A percentile compares a stretch with the other conserved stretches of the same genome.
phyloP scores from a whole-genome alignment of 2,888 invertebrate species.

The Abrostola triplasia region DNA sequence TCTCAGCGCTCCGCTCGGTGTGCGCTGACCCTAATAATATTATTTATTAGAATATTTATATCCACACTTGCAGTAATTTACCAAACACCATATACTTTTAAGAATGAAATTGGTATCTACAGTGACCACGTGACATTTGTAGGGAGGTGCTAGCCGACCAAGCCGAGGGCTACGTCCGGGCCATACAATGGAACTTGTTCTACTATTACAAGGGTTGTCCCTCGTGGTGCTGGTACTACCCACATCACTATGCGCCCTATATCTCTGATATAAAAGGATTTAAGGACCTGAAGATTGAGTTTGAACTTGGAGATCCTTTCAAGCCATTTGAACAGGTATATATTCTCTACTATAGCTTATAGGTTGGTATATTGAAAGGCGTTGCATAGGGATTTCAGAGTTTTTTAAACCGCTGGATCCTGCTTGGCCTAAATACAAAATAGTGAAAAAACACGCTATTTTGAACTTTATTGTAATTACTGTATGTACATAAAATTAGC shows the following conservation, averaged over 20 bases:
- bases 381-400: too few relatives aligned
- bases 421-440: too few relatives aligned
- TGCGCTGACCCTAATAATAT: too few relatives aligned
- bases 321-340: constrained; percentile 95
- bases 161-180: constrained; percentile 96
- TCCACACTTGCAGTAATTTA: constrained; percentile 7
- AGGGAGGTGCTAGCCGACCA: constrained; percentile 94
- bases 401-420: too few relatives aligned
- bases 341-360: not conserved
- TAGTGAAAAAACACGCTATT: too few relatives aligned
- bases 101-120: not conserved
- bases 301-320: constrained; percentile 95
- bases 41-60: too few relatives aligned
- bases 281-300: constrained; percentile 92
- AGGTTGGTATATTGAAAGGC: not conserved
- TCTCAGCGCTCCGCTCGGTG: too few relatives aligned
- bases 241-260: constrained; percentile 98
- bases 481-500: too few relatives aligned
- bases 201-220: constrained; percentile 99
- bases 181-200: constrained; percentile 98
- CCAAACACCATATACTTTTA: constrained; percentile 19
- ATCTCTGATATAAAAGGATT: constrained; percentile 97
- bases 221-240: constrained; percentile 99
- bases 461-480: too few relatives aligned
- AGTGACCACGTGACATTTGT: constrained; percentile 51